Evolutionary conservation across 2,797 vertebrate genomes (phyloP).

Genomic region (Eospalax fontanierii): DNA sequence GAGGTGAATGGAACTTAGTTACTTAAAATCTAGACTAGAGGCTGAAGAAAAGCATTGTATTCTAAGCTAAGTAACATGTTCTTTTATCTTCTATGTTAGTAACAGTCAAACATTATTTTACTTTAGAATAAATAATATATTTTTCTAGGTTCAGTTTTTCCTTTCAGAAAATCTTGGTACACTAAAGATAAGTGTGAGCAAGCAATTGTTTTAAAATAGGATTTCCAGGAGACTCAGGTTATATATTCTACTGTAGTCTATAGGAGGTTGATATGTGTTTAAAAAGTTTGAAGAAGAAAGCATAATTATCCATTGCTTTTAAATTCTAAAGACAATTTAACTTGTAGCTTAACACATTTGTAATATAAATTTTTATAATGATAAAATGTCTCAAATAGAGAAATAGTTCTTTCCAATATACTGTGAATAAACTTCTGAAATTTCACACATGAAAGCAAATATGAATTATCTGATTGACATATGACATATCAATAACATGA

Average conservation of each 20-base stretch:
- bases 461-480: neutral
- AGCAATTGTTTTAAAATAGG: neutral
- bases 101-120: neutral
- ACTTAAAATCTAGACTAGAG: neutral
- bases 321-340: neutral
- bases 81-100: neutral
- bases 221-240: neutral
- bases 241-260: neutral
- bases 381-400: neutral
- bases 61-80: neutral
- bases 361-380: constrained; percentile 28
- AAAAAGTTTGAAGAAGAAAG: neutral
- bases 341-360: neutral
- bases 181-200: neutral
- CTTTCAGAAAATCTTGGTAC: neutral
- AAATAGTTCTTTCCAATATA: neutral
- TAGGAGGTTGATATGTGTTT: neutral
- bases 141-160: neutral
- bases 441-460: neutral
- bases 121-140: neutral
- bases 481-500: neutral
- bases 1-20: neutral
- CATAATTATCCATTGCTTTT: neutral
- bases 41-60: neutral
- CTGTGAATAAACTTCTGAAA: neutral